Percentiles rank a stretch among this genome's conserved stretches.
phyloP scores from a whole-genome alignment of 2,888 invertebrate species.

The Acanthopleura granulata region DNA sequence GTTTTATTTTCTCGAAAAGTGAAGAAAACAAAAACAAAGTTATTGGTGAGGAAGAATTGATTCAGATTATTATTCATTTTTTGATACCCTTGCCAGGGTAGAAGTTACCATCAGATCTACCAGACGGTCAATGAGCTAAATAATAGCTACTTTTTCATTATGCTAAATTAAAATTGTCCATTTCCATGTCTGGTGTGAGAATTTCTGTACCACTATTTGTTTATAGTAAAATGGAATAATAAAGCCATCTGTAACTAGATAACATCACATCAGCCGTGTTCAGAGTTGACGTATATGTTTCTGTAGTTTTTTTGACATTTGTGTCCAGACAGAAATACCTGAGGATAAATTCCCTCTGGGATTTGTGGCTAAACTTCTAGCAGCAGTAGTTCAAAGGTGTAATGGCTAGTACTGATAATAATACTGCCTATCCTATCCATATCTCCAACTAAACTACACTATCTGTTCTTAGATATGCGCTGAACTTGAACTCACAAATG shows the following conservation, averaged over 20 bases:
- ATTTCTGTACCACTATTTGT: constrained; percentile 15
- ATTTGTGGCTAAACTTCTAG: too few species aligned
- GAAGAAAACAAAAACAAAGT: not conserved
- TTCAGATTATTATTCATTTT: not conserved
- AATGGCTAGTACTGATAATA: too few species aligned
- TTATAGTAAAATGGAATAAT: constrained; percentile 17
- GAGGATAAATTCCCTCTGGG: too few species aligned
- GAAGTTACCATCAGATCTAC: not conserved
- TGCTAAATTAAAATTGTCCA: constrained; percentile 17
- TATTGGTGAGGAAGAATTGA: not conserved
- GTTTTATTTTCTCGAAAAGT: not conserved
- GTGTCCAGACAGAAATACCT: too few species aligned
- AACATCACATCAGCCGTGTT: not conserved
- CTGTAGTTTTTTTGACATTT: too few species aligned
- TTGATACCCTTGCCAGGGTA: constrained; percentile 3
- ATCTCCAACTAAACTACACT: too few species aligned
- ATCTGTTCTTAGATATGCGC: too few species aligned
- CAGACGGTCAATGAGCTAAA: not conserved
- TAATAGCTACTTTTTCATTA: not conserved
- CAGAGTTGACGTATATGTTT: too few species aligned
- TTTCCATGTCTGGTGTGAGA: constrained; percentile 16
- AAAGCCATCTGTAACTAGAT: constrained; percentile 20
- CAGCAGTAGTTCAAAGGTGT: too few species aligned
- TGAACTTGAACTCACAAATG: too few species aligned
- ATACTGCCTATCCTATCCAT: too few species aligned